Evolutionary conservation across 1,140 invertebrate species (phyloP).

Genomic region (Latrodectus geometricus): DNA sequence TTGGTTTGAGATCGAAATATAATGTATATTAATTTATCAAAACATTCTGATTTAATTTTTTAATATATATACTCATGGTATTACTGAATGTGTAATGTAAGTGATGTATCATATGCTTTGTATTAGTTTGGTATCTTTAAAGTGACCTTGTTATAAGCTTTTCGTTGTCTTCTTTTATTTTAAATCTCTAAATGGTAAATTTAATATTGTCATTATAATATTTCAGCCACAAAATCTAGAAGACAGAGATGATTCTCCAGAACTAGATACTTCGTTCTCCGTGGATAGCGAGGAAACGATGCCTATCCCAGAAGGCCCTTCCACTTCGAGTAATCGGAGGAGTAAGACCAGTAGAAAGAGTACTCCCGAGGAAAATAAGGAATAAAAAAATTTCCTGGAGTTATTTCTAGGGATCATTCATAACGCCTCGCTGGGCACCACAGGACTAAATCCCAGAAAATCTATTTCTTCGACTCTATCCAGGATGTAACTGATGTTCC

Average conservation of each 20-base stretch:
- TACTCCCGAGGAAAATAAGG: not conserved
- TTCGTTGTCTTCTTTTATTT: too few species aligned
- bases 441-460: not conserved
- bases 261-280: conserved; percentile 29
- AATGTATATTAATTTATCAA: too few species aligned
- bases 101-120: too few species aligned
- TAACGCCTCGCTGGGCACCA: not conserved
- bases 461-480: not conserved
- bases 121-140: too few species aligned
- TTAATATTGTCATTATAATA: not conserved
- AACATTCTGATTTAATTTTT: too few species aligned
- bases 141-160: too few species aligned
- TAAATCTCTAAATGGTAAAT: not conserved
- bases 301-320: not conserved
- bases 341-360: not conserved
- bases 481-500: not conserved
- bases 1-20: too few species aligned
- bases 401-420: not conserved
- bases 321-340: not conserved
- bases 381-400: not conserved
- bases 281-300: conserved; percentile 30
- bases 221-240: conserved; percentile 27
- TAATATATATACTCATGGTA: too few species aligned
- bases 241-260: conserved; percentile 1
- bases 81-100: too few species aligned